phyloP scores from a whole-genome alignment of 1,140 invertebrate genomes.

The Probaryconus sp. region DNA sequence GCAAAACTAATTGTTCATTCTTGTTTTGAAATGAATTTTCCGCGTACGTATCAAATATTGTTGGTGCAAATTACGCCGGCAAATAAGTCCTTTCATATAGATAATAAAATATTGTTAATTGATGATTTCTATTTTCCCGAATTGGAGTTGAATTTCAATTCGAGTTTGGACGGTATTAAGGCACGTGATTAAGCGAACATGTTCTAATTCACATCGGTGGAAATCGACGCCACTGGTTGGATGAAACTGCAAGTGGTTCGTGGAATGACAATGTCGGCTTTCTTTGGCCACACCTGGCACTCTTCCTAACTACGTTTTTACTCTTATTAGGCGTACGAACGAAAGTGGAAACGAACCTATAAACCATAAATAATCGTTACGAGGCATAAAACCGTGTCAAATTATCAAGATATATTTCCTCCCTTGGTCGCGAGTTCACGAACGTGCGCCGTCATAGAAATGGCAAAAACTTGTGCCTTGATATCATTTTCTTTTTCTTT shows the following conservation, averaged over 20 bases:
- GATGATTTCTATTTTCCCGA: no score
- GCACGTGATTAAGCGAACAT: slow-evolving; percentile 10
- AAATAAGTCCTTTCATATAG: no score
- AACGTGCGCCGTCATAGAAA: slow-evolving; percentile 41
- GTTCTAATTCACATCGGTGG: slow-evolving; percentile 15
- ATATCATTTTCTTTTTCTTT: background rate
- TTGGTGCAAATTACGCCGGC: background rate
- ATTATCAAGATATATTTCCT: slow-evolving; percentile 71
- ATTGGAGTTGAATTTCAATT: no score
- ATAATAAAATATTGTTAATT: background rate
- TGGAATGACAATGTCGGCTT: slow-evolving; percentile 9
- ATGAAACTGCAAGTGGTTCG: slow-evolving; percentile 14
- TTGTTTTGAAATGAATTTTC: slow-evolving; percentile 1
- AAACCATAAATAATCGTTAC: slow-evolving; percentile 73
- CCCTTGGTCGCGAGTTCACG: slow-evolving; percentile 17
- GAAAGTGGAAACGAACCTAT: slow-evolving; percentile 57
- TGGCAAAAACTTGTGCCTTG: slow-evolving; percentile 7
- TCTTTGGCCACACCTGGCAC: slow-evolving; percentile 40
- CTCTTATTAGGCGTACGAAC: slow-evolving; percentile 42
- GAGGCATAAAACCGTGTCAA: slow-evolving; percentile 67
- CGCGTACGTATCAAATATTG: background rate
- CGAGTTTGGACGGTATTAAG: slow-evolving; percentile 19
- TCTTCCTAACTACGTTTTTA: slow-evolving; percentile 59
- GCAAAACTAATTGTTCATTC: slow-evolving; percentile 7
- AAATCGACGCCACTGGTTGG: slow-evolving; percentile 29